phyloP scores from a whole-genome alignment of 2,888 invertebrate species.

The Matsumyia berberina region DNA sequence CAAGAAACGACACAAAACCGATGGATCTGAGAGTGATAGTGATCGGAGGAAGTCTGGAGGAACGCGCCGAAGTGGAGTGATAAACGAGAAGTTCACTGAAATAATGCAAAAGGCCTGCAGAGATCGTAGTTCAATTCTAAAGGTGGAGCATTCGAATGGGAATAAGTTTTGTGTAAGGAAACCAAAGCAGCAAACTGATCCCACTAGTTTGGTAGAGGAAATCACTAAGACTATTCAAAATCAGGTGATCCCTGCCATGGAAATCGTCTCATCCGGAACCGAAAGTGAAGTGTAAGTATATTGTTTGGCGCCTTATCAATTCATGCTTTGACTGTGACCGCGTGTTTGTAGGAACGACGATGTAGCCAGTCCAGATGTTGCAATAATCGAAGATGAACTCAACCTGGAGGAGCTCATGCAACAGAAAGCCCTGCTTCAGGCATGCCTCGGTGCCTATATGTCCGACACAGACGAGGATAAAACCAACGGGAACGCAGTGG shows the following conservation, averaged over 20 bases:
- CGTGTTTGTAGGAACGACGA: slow-evolving; percentile 82
- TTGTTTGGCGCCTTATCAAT: not conserved
- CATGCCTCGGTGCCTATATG: slow-evolving; percentile 90
- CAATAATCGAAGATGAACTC: slow-evolving; percentile 92
- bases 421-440: slow-evolving; percentile 93
- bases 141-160: slow-evolving; percentile 80
- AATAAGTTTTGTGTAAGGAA: slow-evolving; percentile 80
- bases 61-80: slow-evolving; percentile 80
- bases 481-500: slow-evolving; percentile 81
- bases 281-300: slow-evolving; percentile 86
- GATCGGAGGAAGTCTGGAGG: slow-evolving; percentile 59
- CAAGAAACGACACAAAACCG: slow-evolving; percentile 85
- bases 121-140: slow-evolving; percentile 78
- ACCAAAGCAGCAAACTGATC: slow-evolving; percentile 84
- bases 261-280: slow-evolving; percentile 89
- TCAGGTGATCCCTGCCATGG: slow-evolving; percentile 84
- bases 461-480: slow-evolving; percentile 88
- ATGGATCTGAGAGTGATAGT: slow-evolving; percentile 79
- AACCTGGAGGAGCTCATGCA: slow-evolving; percentile 95
- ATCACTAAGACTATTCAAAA: slow-evolving; percentile 84
- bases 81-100: slow-evolving; percentile 83
- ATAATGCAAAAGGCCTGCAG: slow-evolving; percentile 82
- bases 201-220: slow-evolving; percentile 85
- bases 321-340: not conserved
- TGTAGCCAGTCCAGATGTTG: slow-evolving; percentile 89